A percentile compares a stretch with the other conserved stretches of the same genome.
Evolutionary conservation across 2,797 vertebrate species (phyloP).

Genomic region (Periparus ater): DNA sequence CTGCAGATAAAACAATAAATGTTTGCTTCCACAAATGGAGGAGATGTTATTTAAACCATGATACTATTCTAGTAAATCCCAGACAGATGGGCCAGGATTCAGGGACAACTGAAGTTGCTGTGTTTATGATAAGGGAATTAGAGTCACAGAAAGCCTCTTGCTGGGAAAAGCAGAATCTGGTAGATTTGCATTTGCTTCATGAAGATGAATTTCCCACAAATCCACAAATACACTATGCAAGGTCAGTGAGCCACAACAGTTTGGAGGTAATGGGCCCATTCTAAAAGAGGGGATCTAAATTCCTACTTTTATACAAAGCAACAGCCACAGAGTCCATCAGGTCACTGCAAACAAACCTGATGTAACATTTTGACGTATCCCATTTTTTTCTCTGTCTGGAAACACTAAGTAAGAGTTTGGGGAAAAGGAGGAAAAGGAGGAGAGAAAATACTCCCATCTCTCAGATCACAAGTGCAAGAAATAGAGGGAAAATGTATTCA

Average conservation of each 20-base stretch:
- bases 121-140: conserved; percentile 53
- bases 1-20: conserved; percentile 39
- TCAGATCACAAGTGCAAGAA: not conserved
- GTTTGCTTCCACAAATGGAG: conserved; percentile 14
- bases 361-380: not conserved
- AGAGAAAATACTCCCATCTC: not conserved
- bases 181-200: conserved; percentile 1
- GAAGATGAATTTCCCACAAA: not conserved
- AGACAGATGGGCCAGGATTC: conserved; percentile 47
- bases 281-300: not conserved
- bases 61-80: conserved; percentile 18
- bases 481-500: not conserved
- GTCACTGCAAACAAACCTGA: not conserved
- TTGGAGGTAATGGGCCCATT: not conserved
- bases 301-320: not conserved
- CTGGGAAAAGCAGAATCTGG: not conserved
- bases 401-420: not conserved
- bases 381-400: not conserved
- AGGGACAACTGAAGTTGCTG: conserved; percentile 29
- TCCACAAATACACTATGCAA: not conserved
- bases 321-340: rapidly evolving
- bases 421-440: not conserved
- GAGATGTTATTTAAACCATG: conserved; percentile 28
- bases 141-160: conserved; percentile 18
- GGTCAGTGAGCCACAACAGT: not conserved